phyloP scores from a whole-genome alignment of 92 coral and sea anemone species.

The Phymanthus crucifer region DNA sequence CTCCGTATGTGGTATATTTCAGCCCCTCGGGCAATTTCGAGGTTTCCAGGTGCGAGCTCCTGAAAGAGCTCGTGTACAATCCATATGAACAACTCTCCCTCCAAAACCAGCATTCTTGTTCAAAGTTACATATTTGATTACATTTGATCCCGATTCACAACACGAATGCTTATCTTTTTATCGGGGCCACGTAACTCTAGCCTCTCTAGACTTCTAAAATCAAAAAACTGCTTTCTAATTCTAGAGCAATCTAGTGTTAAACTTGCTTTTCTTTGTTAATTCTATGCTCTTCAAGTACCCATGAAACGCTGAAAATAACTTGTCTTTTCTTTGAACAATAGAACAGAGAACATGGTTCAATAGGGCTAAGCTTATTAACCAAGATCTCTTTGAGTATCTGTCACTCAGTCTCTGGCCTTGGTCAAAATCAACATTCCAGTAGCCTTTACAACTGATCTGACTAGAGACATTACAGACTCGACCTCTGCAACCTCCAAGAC shows the following conservation, averaged over 20 bases:
- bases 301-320: not conserved
- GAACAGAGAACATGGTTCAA: not conserved
- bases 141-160: not conserved
- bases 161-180: not conserved
- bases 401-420: not conserved
- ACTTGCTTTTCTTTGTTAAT: constrained; percentile 5
- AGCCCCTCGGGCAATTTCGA: not conserved
- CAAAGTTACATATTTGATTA: not conserved
- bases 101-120: not conserved
- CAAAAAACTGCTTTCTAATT: not conserved
- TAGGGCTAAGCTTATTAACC: not conserved
- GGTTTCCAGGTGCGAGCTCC: not conserved
- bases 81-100: not conserved
- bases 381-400: constrained; percentile 3
- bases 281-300: constrained; percentile 5
- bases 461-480: not conserved
- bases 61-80: not conserved
- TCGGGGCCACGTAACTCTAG: not conserved
- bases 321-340: not conserved
- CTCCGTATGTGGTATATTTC: constrained; percentile 4
- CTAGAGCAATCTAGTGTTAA: not conserved
- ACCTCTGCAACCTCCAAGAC: not conserved
- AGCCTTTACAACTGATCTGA: not conserved
- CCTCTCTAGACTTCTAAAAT: not conserved
- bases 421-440: not conserved